phyloP scores from a whole-genome alignment of 2,888 invertebrate species.

The Epiblema foenella region DNA sequence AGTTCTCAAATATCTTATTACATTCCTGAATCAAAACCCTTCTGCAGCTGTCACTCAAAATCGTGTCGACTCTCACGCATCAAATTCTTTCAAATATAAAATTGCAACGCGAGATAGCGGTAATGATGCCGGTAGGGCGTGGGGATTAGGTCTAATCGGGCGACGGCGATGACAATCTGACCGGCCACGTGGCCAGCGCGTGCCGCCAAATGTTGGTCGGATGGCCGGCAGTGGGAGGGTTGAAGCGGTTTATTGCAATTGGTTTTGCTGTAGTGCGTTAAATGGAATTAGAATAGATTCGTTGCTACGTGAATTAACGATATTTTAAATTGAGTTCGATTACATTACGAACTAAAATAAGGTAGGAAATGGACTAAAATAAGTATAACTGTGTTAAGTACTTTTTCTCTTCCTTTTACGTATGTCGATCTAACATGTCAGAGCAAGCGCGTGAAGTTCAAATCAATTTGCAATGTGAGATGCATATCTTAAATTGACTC shows the following conservation, averaged over 20 bases:
- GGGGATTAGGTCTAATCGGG: constrained; percentile 79
- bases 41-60: constrained; percentile 49
- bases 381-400: too few relatives aligned
- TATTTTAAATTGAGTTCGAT: not conserved
- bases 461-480: too few relatives aligned
- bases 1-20: constrained; percentile 18
- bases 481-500: too few relatives aligned
- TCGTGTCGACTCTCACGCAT: constrained; percentile 46
- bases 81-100: constrained; percentile 59
- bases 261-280: constrained; percentile 7
- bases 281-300: constrained; percentile 4
- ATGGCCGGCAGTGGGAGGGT: constrained; percentile 20
- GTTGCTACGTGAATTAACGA: not conserved
- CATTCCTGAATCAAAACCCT: constrained; percentile 16
- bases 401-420: too few relatives aligned
- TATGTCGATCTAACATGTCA: too few relatives aligned
- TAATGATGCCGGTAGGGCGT: constrained; percentile 72
- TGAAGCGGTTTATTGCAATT: constrained; percentile 28
- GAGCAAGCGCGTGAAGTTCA: too few relatives aligned
- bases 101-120: constrained; percentile 76
- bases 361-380: not conserved
- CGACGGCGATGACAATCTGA: constrained; percentile 78
- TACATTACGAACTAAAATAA: not conserved
- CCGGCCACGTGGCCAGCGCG: constrained; percentile 59
- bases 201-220: constrained; percentile 53